Conservation (phyloP, 2,113 vertebrate genomes). For the Myanophis thanlyinensis region DNA sequence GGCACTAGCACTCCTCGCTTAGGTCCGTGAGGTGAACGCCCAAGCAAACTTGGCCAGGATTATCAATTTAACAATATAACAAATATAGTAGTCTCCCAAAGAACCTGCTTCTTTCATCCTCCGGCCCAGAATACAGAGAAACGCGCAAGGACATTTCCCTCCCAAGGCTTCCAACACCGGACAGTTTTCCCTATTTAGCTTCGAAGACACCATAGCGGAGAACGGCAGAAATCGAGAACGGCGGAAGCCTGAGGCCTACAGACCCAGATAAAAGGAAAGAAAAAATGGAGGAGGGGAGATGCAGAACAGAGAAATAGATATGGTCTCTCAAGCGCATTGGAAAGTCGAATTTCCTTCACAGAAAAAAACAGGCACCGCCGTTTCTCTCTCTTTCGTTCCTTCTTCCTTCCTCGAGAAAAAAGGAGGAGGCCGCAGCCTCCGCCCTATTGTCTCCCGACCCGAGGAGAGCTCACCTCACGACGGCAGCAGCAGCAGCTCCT, state of each 20-base stretch:
- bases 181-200: neutral
- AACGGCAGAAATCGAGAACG: conserved; percentile 16
- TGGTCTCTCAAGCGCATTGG: neutral
- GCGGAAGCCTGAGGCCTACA: conserved; percentile 59
- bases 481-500: conserved; percentile 49
- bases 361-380: neutral
- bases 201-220: neutral
- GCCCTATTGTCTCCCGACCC: conserved; percentile 20
- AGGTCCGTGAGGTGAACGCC: neutral
- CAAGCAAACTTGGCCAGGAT: neutral
- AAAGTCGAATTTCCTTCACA: neutral
- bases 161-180: neutral
- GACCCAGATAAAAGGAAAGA: neutral
- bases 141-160: neutral
- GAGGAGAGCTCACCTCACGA: conserved; percentile 69
- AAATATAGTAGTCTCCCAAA: neutral
- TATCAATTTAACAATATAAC: neutral
- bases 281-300: neutral
- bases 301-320: neutral
- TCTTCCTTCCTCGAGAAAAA: neutral
- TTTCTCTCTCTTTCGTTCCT: neutral
- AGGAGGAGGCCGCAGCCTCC: neutral
- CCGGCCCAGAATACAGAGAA: neutral
- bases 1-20: neutral
- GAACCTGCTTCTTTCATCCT: neutral